Conservation (phyloP, 2,797 vertebrate species). For the Coreius guichenoti region DNA sequence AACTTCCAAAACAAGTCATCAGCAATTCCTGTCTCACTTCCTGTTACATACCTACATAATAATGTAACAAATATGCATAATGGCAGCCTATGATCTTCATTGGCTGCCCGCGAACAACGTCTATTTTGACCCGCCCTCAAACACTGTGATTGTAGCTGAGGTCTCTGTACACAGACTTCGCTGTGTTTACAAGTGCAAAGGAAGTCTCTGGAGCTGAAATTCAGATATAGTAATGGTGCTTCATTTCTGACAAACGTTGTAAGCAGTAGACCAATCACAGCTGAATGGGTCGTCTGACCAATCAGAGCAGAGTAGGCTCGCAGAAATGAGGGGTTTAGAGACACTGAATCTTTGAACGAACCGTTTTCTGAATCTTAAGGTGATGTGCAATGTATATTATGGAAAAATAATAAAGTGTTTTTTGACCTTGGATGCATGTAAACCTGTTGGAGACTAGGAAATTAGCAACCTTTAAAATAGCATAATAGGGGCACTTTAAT, state of each 20-base stretch:
- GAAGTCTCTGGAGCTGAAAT: too few relatives aligned
- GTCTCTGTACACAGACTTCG: too few relatives aligned
- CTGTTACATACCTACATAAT: background rate
- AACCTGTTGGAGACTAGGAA: background rate
- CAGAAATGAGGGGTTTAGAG: background rate
- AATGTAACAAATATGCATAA: background rate
- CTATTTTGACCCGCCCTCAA: background rate
- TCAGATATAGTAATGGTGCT: too few relatives aligned
- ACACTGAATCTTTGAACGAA: background rate
- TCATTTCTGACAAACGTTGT: fast-evolving
- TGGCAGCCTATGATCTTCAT: background rate
- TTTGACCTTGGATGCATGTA: background rate
- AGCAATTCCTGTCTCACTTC: background rate
- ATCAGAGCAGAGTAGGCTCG: background rate
- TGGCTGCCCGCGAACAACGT: background rate
- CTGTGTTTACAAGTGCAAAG: too few relatives aligned
- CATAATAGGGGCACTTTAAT: background rate
- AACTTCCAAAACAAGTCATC: background rate
- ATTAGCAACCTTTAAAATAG: background rate
- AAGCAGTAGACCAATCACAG: background rate
- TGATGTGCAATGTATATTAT: too few relatives aligned
- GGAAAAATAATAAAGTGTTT: background rate
- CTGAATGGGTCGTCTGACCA: background rate
- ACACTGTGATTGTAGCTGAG: too few relatives aligned
- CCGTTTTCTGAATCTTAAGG: too few relatives aligned